Evolutionary conservation across 2,113 vertebrate genomes (phyloP).

Genomic region (Blennius ocellaris): DNA sequence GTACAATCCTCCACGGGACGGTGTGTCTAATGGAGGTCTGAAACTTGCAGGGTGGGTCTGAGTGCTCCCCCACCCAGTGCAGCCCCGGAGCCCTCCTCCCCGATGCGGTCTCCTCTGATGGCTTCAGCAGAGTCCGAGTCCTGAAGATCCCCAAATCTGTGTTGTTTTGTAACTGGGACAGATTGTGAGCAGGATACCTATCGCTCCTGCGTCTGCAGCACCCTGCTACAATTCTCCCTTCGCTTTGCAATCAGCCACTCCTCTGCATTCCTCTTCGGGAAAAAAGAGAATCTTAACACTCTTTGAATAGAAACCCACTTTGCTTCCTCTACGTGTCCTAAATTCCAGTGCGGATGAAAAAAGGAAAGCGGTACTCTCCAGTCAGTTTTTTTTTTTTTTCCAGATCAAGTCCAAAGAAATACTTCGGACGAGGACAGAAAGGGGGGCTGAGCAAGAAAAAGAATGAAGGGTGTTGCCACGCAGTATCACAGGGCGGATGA

Average conservation of each 20-base stretch:
- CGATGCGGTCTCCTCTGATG: slow-evolving; percentile 24
- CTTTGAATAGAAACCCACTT: slow-evolving; percentile 29
- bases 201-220: slow-evolving; percentile 17
- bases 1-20: slow-evolving; percentile 40
- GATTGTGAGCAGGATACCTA: slow-evolving; percentile 7
- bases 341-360: slow-evolving; percentile 39
- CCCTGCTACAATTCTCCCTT: slow-evolving; percentile 29
- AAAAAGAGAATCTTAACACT: background rate
- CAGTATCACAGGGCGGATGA: slow-evolving; percentile 73
- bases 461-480: slow-evolving; percentile 72
- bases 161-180: slow-evolving; percentile 32
- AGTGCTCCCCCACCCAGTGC: slow-evolving; percentile 47
- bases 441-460: background rate
- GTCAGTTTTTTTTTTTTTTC: slow-evolving; percentile 1
- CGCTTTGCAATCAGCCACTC: slow-evolving; percentile 24
- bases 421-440: slow-evolving; percentile 40
- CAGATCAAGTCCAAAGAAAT: slow-evolving; percentile 31
- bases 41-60: slow-evolving; percentile 71
- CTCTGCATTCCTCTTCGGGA: background rate
- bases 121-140: slow-evolving; percentile 64
- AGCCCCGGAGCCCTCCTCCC: too few relatives aligned
- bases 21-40: slow-evolving; percentile 17
- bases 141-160: slow-evolving; percentile 30
- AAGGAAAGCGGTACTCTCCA: slow-evolving; percentile 56
- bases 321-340: slow-evolving; percentile 28